Evolutionary conservation across 2,113 vertebrate species (phyloP), one percentile per base, ranked within the genome.

Genomic region (Lamprotornis superbus): DNA sequence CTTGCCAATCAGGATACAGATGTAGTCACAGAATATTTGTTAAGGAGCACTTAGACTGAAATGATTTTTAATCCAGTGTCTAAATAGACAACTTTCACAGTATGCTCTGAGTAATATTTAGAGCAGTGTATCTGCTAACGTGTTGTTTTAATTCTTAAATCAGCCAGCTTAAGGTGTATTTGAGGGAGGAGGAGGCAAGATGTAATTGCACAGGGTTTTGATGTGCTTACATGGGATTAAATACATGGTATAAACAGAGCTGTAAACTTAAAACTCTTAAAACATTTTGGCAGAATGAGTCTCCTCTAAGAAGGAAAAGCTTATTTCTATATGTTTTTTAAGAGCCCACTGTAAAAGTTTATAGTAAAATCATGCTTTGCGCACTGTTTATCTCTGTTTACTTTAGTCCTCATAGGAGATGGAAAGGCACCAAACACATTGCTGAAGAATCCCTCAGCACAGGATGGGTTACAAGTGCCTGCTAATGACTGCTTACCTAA

Each of bases 401-500:
- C 20, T 19, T 55, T 55, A 7, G 4, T 39, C 4, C 27, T 68
- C 5, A 7, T 1, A 17, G 16, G 47, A 89, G 17, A 59, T 31
- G 46, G 15, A 71, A 61, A 59, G 23, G 12, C 10, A 39, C 2
- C 21, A 39, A 63, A 92, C 28, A 4, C 7, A 2, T n/a, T 11
- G 28, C 47, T 64, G 31, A 87, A 60, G 44, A 47, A 37, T 39
- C 18, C 35, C 4, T 60, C 52, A 37, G 52, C 15, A 30, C 6
- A 10, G 22, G 15, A 9, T 10, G 8, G 11, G 13, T 39, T 44
- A 15, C 10, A 35, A 63, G 15, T 47, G 70, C 7, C 13, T 56
- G 30, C 7, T 50, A 33, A 35, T 44, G 18, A n/a, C 7, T n/a
- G 46, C 98, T 97, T 97, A 99, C 99, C 97, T 52, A 98, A 59